Percentiles rank a stretch among this genome's conserved stretches.
These are phyloP conservation scores for Macrotus californicus DNA, from an alignment of 2,113 vertebrate species.

Conservation along the genomic window DNA sequence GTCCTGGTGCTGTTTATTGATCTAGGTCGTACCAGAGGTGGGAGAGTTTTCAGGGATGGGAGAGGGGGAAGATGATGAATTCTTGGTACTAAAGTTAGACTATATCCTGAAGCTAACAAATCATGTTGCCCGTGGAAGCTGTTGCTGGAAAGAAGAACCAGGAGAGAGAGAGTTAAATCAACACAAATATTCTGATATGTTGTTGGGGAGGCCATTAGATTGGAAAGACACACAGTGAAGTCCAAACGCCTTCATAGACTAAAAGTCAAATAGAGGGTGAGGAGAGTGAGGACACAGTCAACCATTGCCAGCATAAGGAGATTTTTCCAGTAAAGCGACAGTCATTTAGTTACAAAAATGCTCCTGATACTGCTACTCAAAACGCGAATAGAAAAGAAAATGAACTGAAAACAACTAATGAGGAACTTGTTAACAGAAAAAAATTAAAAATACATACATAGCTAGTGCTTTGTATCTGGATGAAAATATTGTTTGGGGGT, in stretches of 20 bases:
- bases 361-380: background rate
- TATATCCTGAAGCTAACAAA: background rate
- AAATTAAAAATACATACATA: background rate
- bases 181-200: background rate
- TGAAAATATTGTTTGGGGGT: background rate
- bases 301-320: constrained; percentile 56
- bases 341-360: constrained; percentile 62
- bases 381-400: background rate
- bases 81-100: background rate
- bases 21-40: background rate
- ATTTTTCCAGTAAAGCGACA: constrained; percentile 71
- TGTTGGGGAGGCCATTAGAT: background rate
- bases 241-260: background rate
- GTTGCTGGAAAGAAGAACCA: background rate
- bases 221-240: background rate
- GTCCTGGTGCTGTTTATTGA: background rate
- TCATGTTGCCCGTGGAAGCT: background rate
- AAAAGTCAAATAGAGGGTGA: background rate
- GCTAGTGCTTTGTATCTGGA: background rate
- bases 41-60: background rate
- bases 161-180: background rate
- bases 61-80: background rate
- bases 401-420: background rate
- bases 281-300: constrained; percentile 29
- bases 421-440: background rate